phyloP scores from a whole-genome alignment of 2,113 vertebrate genomes.

The Ivindomyrus marchei region DNA sequence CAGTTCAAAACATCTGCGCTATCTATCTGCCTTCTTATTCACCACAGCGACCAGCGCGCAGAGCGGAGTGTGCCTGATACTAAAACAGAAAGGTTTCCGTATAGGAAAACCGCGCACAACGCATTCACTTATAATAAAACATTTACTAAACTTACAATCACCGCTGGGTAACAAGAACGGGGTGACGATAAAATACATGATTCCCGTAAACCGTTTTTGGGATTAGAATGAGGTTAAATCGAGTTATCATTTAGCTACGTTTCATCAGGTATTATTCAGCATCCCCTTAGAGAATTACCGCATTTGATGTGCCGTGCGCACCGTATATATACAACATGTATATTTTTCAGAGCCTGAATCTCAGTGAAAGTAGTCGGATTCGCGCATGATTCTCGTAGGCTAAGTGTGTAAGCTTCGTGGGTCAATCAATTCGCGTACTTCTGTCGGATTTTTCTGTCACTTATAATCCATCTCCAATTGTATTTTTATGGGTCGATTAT shows the following conservation, averaged over 20 bases:
- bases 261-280: background rate
- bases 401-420: background rate
- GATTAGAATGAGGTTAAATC: background rate
- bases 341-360: background rate
- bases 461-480: background rate
- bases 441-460: background rate
- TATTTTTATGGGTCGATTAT: background rate
- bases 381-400: background rate
- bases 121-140: background rate
- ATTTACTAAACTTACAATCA: slow-evolving; percentile 4
- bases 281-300: background rate
- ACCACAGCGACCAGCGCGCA: slow-evolving; percentile 76
- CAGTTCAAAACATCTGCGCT: slow-evolving; percentile 98
- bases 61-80: slow-evolving; percentile 89
- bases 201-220: background rate
- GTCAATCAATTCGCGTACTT: background rate
- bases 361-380: background rate
- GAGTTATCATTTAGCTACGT: background rate
- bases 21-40: slow-evolving; percentile 98
- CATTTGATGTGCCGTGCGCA: background rate
- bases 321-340: background rate
- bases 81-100: slow-evolving; percentile 56
- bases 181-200: background rate
- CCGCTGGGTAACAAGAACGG: background rate
- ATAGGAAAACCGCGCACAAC: background rate